Evolutionary conservation across 2,797 vertebrate species (phyloP), one percentile per base, ranked within the genome.

Genomic region (Acipenser transmontanus): DNA sequence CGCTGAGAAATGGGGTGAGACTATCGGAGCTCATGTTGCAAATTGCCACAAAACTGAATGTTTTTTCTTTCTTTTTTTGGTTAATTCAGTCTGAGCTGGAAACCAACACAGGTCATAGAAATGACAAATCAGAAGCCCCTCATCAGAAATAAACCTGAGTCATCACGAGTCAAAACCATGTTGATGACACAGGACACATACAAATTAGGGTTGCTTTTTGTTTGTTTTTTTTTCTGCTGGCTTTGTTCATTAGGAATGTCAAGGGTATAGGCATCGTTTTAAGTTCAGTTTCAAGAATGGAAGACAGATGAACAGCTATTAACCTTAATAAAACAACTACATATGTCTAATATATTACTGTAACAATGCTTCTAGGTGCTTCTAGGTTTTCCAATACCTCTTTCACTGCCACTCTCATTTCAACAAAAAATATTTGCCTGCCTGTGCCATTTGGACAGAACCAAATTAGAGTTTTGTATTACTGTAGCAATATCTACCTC

Each of bases 11-110:
- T 60, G 34, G 49, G 20, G 64, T 49, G 69, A 64, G 49, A 50
- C 69, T 49, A 66, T 70, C 69, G 66, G n/a, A 63, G 61, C 61
- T 63, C 64, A 59, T 63, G 63, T 63, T 64, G 56, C 59, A 63
- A 70, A 70, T n/a, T 50, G 61, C 12, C 54, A 70, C 20, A 51
- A 60, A 60, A 63, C 7, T 13, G 20, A 62, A 62, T 34, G 60
- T 70, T 34, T 34, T 34, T 34, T 34, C 1, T 17, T 17, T 17
- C 1, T 34, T 34, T 34, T 67, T 34, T 70, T 70, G 61, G 60
- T 50, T 60, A 57, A 61, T 65, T 61, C 57, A 57, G 62, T 65
- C 63, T 8, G 50, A 48, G 69, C 47, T 65, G 52, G 52, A 66
- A 66, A 17, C 61, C 68, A 62, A 54, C 48, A 10, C 47, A 62